Base-by-base conservation (phyloP, 2,888 invertebrate species). In the Polyommatus iphigenia region DNA sequence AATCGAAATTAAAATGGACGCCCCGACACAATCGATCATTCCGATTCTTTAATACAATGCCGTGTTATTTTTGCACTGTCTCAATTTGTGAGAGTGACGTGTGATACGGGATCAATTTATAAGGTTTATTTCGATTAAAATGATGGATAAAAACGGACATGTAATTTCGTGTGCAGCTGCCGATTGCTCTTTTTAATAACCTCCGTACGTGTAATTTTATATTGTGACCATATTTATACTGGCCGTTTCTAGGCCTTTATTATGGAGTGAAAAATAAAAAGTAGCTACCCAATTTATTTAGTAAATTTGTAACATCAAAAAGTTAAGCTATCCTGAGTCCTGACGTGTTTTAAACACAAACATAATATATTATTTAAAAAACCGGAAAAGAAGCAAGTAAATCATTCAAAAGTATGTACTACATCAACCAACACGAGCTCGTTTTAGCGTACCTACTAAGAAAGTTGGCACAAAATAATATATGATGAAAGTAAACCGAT, bases 1-100 rank as follows among this genome's bases (percentile, higher is more conserved):
- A 90, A 92, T 93, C 93, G 91, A 92, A 93, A 94, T 93, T 93
- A 92, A 93, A 92, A 93, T 88, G 90, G 89, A 91, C 93, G 90
- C 91, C 90, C 91, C 87, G 86, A 85, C 90, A 85, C 91, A 88
- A 94, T 94, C 93, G 93, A 93, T 94, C 93, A 94, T 92, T 91
- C 87, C 87, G 87, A 91, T 91, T 92, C 90, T 91, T 91, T 91
- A 91, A 91, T 92, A 92, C 91, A 90, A 92, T 88, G 87, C 86
- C 85, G 87, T 88, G 88, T 90, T 91, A 91, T 92, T 91, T 91
- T 87, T 89, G 89, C 90, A 90, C 89, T 87, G 90, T 89, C 91
- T 92, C 92, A 91, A 92, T 92, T 91, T 90, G 89, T 88, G 84
- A 89, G 90, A 89, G 84, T 88, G 91, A 89, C 90, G 87, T 88